Evolutionary conservation across 1,140 invertebrate genomes (phyloP), one percentile per base, ranked within the genome.

Genomic region (Cepaea nemoralis): DNA sequence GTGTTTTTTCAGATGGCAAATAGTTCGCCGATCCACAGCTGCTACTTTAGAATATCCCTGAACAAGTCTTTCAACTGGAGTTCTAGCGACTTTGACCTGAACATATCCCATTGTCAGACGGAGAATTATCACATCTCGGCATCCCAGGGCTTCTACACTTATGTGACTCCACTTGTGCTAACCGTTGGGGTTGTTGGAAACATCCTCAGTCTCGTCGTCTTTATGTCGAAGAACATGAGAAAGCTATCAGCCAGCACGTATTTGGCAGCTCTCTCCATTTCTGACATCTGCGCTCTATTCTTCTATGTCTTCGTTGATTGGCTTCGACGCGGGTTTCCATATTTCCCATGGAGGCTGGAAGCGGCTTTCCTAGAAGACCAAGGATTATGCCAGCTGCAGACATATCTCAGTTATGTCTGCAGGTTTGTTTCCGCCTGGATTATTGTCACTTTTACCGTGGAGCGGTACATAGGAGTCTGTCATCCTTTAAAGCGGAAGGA

Each of bases 401-500:
- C 88, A 10, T 90, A 87, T 78, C 48, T 90, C 0, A 82, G 83
- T 48, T 90, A 90, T 76, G 81, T 87, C 31, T 86, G 82, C 22
- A 84, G 90, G 6, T 90, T 91, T 80, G 50, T 90, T 35, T 90
- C 89, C 0, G 86, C 89, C 8, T 91, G 89, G 89, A 66, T 91
- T 45, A 83, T 91, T 16, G 89, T 89, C 1, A 84, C 86, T 37
- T 91, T 91, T 73, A 90, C 90, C 0, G 81, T 86, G 55, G 90
- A 91, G 81, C 55, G 90, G 8, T 91, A 89, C 85, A 87, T 89
- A 74, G 88, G 88, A 8, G 88, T 89, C 33, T 89, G 88, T 70
- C 85, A 87, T 77, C 86, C 88, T 1, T 66, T 88, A 16, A 77
- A 71, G 45, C 75, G 82, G 27, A 42, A 74, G 82, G 66, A 86